Base-by-base conservation (phyloP, 92 coral and sea anemone species). In the Paragorgia papillata region DNA sequence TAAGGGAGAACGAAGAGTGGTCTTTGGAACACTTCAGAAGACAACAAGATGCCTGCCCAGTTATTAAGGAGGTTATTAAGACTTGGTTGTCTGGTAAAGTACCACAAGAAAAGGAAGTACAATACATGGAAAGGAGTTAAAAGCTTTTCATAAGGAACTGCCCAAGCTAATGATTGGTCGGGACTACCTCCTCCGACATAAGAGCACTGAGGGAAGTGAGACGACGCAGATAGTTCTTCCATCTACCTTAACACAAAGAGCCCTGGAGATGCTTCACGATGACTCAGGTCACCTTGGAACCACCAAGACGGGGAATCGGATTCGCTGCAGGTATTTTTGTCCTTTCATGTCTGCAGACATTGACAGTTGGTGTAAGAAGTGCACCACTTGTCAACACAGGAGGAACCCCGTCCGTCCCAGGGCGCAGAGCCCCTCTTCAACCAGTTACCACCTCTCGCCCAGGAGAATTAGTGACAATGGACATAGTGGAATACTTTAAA, bases 11-110 rank as follows among this genome's bases (percentile, higher is more conserved):
- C 24, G 89, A 66, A 58, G 65, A 50, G 39, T 80, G 85, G 85
- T 80, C 84, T 26, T 67, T 85, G 34, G n/a, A n/a, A n/a, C n/a
- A n/a, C n/a, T n/a, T n/a, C n/a, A 43, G 62, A 62, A 27, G 37
- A 40, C 69, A 79, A 62, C 71, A 79, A 73, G 81, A 79, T 43
- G 19, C 20, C 32, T 84, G 80, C 68, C 88, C 83, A 79, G 65
- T 56, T 33, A 60, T 83, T 19, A 28, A 37, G 67, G 63, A 83
- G 28, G 74, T 75, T 20, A n/a, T n/a, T n/a, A 83, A 83, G 74
- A 61, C 74, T 28, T 68, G 74, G 79, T 73, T 67, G 83, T 37
- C 66, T 25, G 60, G 49, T 31, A 79, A 78, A 55, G 48, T 57
- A 43, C 58, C 71, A 24, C 49, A 37, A 30, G 28, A 63, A 60